phyloP scores from a whole-genome alignment of 2,888 invertebrate genomes.

The Nephrotoma appendiculata region DNA sequence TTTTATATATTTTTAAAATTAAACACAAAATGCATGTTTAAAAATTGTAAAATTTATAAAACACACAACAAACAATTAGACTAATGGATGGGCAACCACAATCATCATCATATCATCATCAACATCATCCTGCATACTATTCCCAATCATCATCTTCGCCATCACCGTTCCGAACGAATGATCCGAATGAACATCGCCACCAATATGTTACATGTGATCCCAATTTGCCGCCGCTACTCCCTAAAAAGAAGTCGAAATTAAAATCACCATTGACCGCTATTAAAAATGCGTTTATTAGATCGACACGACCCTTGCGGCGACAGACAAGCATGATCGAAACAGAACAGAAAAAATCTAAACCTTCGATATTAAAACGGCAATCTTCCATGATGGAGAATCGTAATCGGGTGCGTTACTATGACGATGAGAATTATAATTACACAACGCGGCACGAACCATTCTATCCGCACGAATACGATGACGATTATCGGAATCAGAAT shows the following conservation, averaged over 20 bases:
- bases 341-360: conserved; percentile 23
- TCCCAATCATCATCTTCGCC: conserved; percentile 9
- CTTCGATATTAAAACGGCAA: conserved; percentile 23
- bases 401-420: conserved; percentile 13
- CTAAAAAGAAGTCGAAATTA: conserved; percentile 28
- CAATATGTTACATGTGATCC: conserved; percentile 13
- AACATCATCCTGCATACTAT: not conserved
- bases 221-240: conserved; percentile 24
- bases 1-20: not conserved
- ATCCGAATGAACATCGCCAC: conserved; percentile 11
- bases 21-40: not conserved
- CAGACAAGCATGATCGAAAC: conserved; percentile 33
- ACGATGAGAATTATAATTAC: conserved; percentile 5
- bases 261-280: conserved; percentile 29
- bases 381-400: conserved; percentile 31
- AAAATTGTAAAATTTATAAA: not conserved
- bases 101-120: not conserved
- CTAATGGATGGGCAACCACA: conserved; percentile 2
- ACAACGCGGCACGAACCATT: conserved; percentile 12
- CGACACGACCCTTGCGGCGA: conserved; percentile 27
- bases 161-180: conserved; percentile 10
- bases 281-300: conserved; percentile 30
- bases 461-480: conserved; percentile 19
- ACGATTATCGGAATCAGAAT: conserved; percentile 30
- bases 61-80: not conserved